These are phyloP conservation scores for Drosophila guanche DNA, from an alignment of 1,140 invertebrate species.

Conservation along the genomic window DNA sequence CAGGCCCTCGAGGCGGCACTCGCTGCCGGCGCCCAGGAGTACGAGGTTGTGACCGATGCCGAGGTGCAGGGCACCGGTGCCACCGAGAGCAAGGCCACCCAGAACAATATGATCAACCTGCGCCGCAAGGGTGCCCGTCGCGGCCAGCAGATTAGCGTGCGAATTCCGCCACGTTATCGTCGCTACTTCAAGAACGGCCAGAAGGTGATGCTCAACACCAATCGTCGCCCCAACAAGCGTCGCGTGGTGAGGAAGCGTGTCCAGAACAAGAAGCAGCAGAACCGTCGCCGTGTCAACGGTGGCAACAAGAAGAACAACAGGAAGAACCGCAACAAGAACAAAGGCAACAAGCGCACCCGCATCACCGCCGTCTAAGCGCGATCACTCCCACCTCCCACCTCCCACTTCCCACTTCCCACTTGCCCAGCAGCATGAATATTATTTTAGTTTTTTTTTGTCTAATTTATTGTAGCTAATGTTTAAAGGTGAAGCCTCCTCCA, in stretches of 20 bases:
- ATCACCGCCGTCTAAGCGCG: constrained; percentile 40
- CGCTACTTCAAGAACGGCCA: constrained; percentile 81
- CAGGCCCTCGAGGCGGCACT: constrained; percentile 71
- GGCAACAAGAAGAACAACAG: constrained; percentile 43
- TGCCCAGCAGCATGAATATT: background rate
- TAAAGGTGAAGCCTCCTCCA: constrained; percentile 4
- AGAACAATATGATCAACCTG: constrained; percentile 63
- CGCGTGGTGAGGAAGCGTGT: constrained; percentile 61
- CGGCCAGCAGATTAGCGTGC: constrained; percentile 71
- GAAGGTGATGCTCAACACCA: constrained; percentile 75
- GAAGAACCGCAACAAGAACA: constrained; percentile 63
- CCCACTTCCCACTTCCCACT: too few species aligned
- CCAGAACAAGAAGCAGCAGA: constrained; percentile 40
- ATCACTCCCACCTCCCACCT: too few species aligned
- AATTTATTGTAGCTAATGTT: constrained; percentile 73
- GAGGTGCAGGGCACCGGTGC: constrained; percentile 49
- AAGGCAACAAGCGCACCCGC: constrained; percentile 61
- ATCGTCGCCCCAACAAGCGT: constrained; percentile 55
- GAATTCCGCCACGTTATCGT: constrained; percentile 72
- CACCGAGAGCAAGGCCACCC: constrained; percentile 63
- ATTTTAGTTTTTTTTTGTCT: constrained; percentile 59
- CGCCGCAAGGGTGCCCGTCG: constrained; percentile 67
- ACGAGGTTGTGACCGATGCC: constrained; percentile 65
- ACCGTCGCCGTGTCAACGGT: constrained; percentile 6
- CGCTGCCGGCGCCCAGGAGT: constrained; percentile 75